Evolutionary conservation across 1,140 invertebrate genomes (phyloP), one percentile per base, ranked within the genome.

Genomic region (Drosophila sturtevanti): DNA sequence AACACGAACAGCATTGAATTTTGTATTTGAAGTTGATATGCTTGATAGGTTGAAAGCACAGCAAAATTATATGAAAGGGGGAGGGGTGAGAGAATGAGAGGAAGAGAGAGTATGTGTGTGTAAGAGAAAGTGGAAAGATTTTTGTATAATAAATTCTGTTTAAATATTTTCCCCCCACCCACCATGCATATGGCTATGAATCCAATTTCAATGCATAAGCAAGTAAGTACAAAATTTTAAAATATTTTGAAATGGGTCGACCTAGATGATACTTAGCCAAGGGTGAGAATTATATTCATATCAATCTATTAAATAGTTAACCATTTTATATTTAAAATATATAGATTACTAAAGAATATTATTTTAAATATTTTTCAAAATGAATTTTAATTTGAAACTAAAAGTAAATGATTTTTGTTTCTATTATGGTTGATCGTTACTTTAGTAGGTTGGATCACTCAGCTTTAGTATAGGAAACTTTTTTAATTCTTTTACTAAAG

Each of bases 1-100:
- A 71, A 65, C 24, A 52, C 27, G 58, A 67, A 72, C 18, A 38
- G 55, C 41, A 59, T 64, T 61, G 44, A 27, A 27, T 55, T 27
- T 56, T 16, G 54, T 58, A 54, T 71, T 71, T 66, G 68, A 64
- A 69, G 56, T 61, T 73, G 65, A 77, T 73, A 77, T 58, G 70
- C 65, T 68, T 73, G 70, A 72, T 11, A 18, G 37, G 37, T 14
- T 38, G 55, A n/a, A 59, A 38, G 16, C 11, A 11, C 12, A 24
- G 18, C 2, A 63, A 61, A 31, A 27, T 55, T 66, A 51, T 34
- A 21, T 14, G 41, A 10, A 5, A 6, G 14, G 44, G 16, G 7
- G 44, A 21, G 14, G n/a, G 5, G 10, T 2, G 52, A n/a, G 9
- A 6, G 10, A 60, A 2, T 14, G 16, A 16, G 22, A 12, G 34